Base-by-base conservation (phyloP, 2,888 invertebrate species). In the Lucinisca nassula region DNA sequence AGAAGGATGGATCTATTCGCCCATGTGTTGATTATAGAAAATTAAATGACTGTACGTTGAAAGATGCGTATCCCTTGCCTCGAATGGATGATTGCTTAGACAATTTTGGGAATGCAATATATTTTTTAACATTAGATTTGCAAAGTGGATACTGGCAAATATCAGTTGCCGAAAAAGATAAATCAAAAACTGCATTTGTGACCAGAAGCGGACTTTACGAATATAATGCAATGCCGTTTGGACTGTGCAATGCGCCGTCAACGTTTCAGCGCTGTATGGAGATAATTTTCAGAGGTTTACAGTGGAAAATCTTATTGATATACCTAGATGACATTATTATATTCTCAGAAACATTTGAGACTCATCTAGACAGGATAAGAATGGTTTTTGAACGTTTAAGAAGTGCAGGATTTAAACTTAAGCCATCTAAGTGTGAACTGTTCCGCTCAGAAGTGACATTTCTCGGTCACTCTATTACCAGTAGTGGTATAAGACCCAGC, bases 261-360 rank as follows among this genome's bases (percentile, higher is more conserved):
- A n/a, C n/a, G 83, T 76, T 82, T 78, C 40, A 67, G 76, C 82
- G 78, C 32, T 27, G 81, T n/a, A 82, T 82, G 21, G 85, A 77
- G 55, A 51, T 40, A 35, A 61, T 74, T 14, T 32, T 76, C 24
- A 30, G 2, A 49, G 80, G 87, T 30, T 30, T 89, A 40, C 86
- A 90, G 27, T 91, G 90, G 87, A 85, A 92, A 49, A 87, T 82
- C 10, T 58, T 80, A 10, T 76, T 91, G 12, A 74, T 90, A 10
- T 92, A 92, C 76, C 35, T 92, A n/a, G 92, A 92, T 78, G 92
- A 91, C 58, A 84, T 91, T 0, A 58, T 91, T 21, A 84, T 88
- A 17, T 89, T 82, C 38, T 79, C 79, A 21, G 35, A 75, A 12
- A 72, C 76, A 21, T 85, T 91, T 76, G 79, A 88, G 0, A 72